Evolutionary conservation across 2,113 vertebrate species (phyloP), one percentile per base, ranked within the genome.

Genomic region (Microtus richardsoni): DNA sequence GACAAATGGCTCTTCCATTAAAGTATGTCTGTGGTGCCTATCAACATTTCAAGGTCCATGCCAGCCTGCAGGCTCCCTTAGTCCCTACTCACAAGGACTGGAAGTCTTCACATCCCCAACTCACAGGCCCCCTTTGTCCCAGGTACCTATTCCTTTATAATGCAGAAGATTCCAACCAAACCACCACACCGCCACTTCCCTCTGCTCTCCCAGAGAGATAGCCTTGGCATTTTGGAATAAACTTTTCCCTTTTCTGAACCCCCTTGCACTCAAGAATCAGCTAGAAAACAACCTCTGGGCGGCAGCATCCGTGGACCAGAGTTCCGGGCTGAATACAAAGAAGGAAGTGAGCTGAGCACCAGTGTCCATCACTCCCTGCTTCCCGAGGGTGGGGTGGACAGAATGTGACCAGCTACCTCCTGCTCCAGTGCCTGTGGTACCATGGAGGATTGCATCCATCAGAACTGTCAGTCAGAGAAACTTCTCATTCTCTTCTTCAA

Each of bases 281-380:
- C 77, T 54, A 54, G 77, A 19, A 52, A 52, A 19, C 44, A 79
- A 79, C 47, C 77, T 79, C 16, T 79, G 47, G 77, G 30, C 5
- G 8, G 30, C 8, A 36, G 17, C 16, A 52, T 54, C 17, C 77
- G 1, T 36, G 49, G 49, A 36, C 8, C 36, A 8, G 41, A 8
- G 30, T 36, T 36, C 47, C 22, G 9, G 49, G 17, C 77, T 52
- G 47, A 52, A 52, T 5, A 52, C 7, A 52, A 79, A 54, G 47
- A 47, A 52, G 77, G 9, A 36, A 52, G 33, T 52, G 16, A 79
- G 47, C 30, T 21, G 47, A 21, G 49, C 12, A 36, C 47, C 30
- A 79, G 49, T 4, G 3, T 36, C 10, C 4, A 0, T 21, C 33
- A 5, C 30, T 36, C 13, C 2, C 16, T 22, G 16, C 47, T 52